Evolutionary conservation across 2,113 vertebrate species (phyloP).

Genomic region (Gallinago media): DNA sequence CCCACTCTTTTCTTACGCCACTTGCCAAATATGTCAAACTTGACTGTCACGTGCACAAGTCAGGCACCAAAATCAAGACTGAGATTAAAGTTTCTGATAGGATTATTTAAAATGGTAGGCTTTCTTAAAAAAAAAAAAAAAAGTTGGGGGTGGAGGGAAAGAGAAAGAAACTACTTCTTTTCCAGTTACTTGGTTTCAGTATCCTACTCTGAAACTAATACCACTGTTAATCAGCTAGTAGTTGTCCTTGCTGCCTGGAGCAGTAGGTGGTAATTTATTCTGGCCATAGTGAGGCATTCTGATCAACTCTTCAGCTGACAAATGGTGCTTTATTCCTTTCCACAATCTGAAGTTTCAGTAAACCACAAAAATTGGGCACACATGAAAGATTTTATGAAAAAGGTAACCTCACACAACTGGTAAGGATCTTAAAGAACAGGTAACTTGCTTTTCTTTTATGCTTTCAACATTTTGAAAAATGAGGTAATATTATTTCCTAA

Average conservation of each 20-base stretch:
- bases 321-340: not conserved
- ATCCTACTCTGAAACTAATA: not conserved
- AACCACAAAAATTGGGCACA: not conserved
- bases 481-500: not conserved
- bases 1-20: not conserved
- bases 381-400: not conserved
- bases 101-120: not conserved
- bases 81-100: not conserved
- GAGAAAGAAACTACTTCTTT: not conserved
- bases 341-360: not conserved
- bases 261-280: not conserved
- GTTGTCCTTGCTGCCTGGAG: not conserved
- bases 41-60: not conserved
- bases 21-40: not conserved
- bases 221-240: not conserved
- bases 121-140: not conserved
- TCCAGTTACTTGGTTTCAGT: not conserved
- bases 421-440: not conserved
- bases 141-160: rapidly evolving
- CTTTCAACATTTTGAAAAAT: not conserved
- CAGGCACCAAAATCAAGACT: not conserved
- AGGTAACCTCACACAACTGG: not conserved
- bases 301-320: not conserved
- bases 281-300: not conserved
- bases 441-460: not conserved